These are phyloP conservation scores for Myodes glareolus DNA, from an alignment of 2,113 vertebrate genomes.

Conservation along the genomic window DNA sequence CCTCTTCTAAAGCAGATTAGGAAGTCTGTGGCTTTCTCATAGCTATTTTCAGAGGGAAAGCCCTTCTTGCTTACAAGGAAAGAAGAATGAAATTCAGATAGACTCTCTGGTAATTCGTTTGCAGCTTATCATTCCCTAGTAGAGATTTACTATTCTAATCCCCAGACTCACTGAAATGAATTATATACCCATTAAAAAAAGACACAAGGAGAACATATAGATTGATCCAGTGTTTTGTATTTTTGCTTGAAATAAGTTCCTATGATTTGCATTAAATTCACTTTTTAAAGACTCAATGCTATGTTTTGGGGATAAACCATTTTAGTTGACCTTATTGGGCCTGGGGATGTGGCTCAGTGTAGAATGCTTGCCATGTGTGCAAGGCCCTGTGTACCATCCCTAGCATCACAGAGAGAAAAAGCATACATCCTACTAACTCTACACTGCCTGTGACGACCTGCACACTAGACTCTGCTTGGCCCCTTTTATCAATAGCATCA, in stretches of 20 bases:
- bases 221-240: not conserved
- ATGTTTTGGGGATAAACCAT: not conserved
- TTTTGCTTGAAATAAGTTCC: not conserved
- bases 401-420: not conserved
- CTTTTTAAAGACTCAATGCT: not conserved
- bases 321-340: not conserved
- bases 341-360: not conserved
- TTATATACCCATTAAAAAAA: not conserved
- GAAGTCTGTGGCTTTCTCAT: not conserved
- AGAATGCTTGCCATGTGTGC: not conserved
- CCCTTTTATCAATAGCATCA: not conserved
- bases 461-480: not conserved
- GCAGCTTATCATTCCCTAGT: not conserved
- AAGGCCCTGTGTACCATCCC: not conserved
- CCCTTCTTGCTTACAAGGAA: not conserved
- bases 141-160: not conserved
- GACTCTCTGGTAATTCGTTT: not conserved
- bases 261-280: not conserved
- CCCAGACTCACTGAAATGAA: not conserved
- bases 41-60: slow-evolving; percentile 16
- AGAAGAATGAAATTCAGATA: not conserved
- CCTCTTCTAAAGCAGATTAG: not conserved
- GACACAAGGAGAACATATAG: not conserved
- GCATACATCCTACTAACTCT: not conserved
- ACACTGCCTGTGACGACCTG: not conserved